phyloP scores from a whole-genome alignment of 2,888 invertebrate species.

The Epirrhoe tristata region DNA sequence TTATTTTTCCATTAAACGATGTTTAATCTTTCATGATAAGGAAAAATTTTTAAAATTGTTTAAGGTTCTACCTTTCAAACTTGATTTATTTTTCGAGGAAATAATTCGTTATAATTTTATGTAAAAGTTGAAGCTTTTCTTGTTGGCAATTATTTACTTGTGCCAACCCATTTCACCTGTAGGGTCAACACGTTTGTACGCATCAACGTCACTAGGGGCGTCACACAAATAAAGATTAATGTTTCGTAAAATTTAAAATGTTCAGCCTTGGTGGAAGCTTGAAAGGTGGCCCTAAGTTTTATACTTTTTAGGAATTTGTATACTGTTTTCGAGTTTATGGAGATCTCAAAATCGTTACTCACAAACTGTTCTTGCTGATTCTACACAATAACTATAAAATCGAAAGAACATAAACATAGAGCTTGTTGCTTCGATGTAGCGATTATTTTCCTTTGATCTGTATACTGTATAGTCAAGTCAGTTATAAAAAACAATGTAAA shows the following conservation, averaged over 20 bases:
- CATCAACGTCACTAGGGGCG: slow-evolving; percentile 40
- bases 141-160: slow-evolving; percentile 26
- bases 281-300: not conserved
- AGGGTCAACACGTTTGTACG: slow-evolving; percentile 35
- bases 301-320: too few species aligned
- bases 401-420: too few species aligned
- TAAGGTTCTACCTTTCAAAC: not conserved
- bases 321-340: too few species aligned
- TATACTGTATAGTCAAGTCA: too few species aligned
- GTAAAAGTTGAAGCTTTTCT: slow-evolving; percentile 1
- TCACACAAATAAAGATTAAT: slow-evolving; percentile 44
- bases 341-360: too few species aligned
- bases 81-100: not conserved
- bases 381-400: too few species aligned
- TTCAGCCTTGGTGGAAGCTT: slow-evolving; percentile 3
- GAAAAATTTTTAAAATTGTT: not conserved
- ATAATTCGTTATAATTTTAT: not conserved
- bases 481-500: too few species aligned
- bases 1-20: too few species aligned
- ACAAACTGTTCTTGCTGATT: too few species aligned
- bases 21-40: too few species aligned
- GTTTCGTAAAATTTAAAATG: slow-evolving; percentile 35
- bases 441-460: too few species aligned
- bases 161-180: slow-evolving; percentile 35
- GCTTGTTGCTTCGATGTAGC: too few species aligned